Base-by-base conservation (phyloP, 2,113 vertebrate genomes). In the Myiozetetes cayanensis region DNA sequence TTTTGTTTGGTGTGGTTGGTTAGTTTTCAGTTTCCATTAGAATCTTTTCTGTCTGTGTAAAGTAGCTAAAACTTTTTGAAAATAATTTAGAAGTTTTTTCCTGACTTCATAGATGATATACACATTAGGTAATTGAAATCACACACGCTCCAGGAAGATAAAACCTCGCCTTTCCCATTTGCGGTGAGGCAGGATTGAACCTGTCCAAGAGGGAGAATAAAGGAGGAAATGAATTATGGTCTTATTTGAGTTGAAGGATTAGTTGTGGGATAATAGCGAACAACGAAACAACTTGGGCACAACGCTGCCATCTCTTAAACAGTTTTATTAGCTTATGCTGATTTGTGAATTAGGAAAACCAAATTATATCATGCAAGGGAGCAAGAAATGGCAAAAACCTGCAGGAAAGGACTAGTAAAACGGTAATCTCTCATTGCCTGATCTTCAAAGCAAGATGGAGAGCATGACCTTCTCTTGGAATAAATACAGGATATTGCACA, bases 181-280 rank as follows among this genome's bases (percentile, higher is more conserved):
- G 50, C 0, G 1, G 63, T 49, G 31, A 85, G 83, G 91, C 97
- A 88, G 91, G 96, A 97, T 79, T 78, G 90, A 97, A 92, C 96
- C 85, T 97, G 95, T 93, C 95, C 67, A 24, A 75, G 74, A 67
- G 81, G 75, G 50, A 76, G 74, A 87, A 84, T 93, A 89, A 89
- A 93, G 82, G 79, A 91, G 85, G 91, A 95, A 96, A 92, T 93
- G 86, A 96, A 91, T 92, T 79, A 93, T 0, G 18, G 66, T 90
- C 95, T 97, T 96, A 92, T 89, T 81, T 87, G 80, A 78, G 87
- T 85, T 83, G 89, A 82, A 97, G 95, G 89, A 95, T 96, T 96
- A 94, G 87, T 53, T 95, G 76, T 66, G 74, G 70, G 68, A 86
- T 92, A 85, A 76, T 82, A 91, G 80, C 1, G 6, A 96, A 87